These are phyloP conservation scores for Pristionchus fissidentatus DNA, from an alignment of 2,888 invertebrate species.

Conservation along the genomic window DNA sequence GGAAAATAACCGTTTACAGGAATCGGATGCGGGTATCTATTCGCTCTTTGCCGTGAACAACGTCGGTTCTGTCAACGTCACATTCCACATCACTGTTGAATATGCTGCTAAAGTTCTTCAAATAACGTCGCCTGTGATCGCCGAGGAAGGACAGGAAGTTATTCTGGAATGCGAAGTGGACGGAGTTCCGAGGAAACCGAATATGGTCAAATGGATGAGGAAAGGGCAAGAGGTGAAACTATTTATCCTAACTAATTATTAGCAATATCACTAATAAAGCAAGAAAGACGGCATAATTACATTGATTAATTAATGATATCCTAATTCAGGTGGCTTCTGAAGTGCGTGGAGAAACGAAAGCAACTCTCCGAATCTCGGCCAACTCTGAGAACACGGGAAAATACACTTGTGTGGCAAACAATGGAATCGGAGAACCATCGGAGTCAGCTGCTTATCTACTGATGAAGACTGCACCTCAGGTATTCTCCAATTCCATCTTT, in stretches of 20 bases:
- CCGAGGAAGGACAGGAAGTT: constrained; percentile 69
- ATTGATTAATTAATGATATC: not conserved
- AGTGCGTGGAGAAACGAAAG: constrained; percentile 42
- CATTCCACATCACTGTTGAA: constrained; percentile 69
- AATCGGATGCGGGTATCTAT: constrained; percentile 70
- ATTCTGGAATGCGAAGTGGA: constrained; percentile 74
- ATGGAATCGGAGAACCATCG: constrained; percentile 67
- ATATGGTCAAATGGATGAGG: constrained; percentile 72
- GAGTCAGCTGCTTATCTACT: constrained; percentile 67
- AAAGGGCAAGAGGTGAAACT: constrained; percentile 53
- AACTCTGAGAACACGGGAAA: constrained; percentile 67
- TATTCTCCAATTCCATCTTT: too few species aligned
- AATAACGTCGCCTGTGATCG: constrained; percentile 71
- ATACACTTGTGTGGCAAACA: constrained; percentile 69
- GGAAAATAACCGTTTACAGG: constrained; percentile 20
- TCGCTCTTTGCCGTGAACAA: constrained; percentile 69
- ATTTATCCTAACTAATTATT: not conserved
- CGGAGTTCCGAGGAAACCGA: constrained; percentile 64
- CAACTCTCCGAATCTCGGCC: constrained; percentile 68
- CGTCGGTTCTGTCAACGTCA: constrained; percentile 70
- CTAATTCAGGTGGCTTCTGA: constrained; percentile 36
- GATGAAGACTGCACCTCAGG: constrained; percentile 68
- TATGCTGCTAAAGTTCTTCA: constrained; percentile 68
- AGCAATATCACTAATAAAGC: too few species aligned
- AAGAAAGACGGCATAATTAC: not conserved